These are phyloP conservation scores for Zaprionus lachaisei DNA, from an alignment of 1,140 invertebrate species.

Conservation along the genomic window DNA sequence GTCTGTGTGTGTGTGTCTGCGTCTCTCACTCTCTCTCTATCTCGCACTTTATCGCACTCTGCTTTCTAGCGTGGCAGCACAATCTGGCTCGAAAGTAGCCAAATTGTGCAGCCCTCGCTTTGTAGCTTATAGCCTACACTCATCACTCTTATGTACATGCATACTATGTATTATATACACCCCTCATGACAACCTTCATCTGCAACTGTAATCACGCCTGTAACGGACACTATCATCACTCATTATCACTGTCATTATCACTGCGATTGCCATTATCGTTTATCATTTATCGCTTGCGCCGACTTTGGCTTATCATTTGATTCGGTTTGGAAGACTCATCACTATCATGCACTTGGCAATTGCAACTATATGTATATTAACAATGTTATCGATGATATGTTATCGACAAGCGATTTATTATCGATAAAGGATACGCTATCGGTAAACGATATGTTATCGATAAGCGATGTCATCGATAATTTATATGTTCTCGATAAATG, in stretches of 20 bases:
- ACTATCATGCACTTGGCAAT: slow-evolving; percentile 30
- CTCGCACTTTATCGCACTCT: not conserved
- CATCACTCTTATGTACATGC: not conserved
- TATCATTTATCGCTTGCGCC: slow-evolving; percentile 2
- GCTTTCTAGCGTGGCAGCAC: not conserved
- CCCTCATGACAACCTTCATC: not conserved
- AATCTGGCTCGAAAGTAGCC: slow-evolving; percentile 4
- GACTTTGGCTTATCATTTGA: slow-evolving; percentile 27
- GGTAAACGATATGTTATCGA: not conserved
- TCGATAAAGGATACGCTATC: not conserved
- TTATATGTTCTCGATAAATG: not conserved
- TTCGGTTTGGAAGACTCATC: slow-evolving; percentile 16
- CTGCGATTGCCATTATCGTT: not conserved
- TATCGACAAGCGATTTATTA: not conserved
- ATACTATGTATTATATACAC: not conserved
- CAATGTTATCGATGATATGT: slow-evolving; percentile 4
- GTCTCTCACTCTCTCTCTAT: slow-evolving; percentile 16
- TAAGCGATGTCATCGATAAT: not conserved
- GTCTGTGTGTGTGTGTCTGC: slow-evolving; percentile 24
- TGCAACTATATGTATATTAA: slow-evolving; percentile 1
- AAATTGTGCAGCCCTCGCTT: not conserved
- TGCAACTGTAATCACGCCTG: slow-evolving; percentile 3
- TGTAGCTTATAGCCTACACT: not conserved
- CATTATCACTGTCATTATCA: slow-evolving; percentile 21
- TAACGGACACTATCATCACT: slow-evolving; percentile 18